Conservation (phyloP, 2,113 vertebrate species). For the Ploceus nigricollis region DNA sequence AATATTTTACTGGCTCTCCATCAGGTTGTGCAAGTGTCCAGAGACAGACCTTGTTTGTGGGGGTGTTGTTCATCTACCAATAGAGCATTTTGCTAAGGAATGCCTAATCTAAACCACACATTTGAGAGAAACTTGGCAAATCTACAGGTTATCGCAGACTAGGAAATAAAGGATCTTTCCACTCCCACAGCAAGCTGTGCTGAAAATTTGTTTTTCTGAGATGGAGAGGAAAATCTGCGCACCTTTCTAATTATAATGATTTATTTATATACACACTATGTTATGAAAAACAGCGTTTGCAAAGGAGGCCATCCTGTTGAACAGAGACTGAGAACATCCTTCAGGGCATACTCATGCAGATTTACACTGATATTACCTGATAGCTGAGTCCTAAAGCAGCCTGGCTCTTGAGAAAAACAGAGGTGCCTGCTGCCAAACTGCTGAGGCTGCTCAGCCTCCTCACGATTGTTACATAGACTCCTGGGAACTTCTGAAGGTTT, state of each 20-base stretch:
- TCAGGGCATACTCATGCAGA: constrained; percentile 25
- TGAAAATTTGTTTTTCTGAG: neutral
- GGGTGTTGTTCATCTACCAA: neutral
- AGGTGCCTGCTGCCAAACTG: neutral
- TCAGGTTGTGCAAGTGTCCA: neutral
- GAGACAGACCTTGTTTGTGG: neutral
- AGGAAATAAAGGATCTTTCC: neutral
- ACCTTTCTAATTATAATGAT: neutral
- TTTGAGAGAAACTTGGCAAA: neutral
- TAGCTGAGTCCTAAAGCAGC: constrained; percentile 4
- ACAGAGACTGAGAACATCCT: constrained; percentile 11
- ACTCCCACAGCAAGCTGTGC: neutral
- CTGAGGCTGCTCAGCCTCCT: neutral
- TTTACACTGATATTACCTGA: constrained; percentile 27
- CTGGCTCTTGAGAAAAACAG: constrained; percentile 32
- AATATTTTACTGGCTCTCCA: neutral
- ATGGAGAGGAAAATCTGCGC: neutral
- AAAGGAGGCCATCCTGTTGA: constrained; percentile 31
- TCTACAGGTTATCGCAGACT: neutral
- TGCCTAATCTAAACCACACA: neutral
- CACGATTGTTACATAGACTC: neutral
- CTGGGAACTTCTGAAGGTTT: neutral
- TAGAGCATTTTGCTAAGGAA: neutral
- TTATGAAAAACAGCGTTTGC: constrained; percentile 42
- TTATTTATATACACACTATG: neutral